Evolutionary conservation across 92 coral and sea anemone species (phyloP).

Genomic region (Epizoanthus ramosus): DNA sequence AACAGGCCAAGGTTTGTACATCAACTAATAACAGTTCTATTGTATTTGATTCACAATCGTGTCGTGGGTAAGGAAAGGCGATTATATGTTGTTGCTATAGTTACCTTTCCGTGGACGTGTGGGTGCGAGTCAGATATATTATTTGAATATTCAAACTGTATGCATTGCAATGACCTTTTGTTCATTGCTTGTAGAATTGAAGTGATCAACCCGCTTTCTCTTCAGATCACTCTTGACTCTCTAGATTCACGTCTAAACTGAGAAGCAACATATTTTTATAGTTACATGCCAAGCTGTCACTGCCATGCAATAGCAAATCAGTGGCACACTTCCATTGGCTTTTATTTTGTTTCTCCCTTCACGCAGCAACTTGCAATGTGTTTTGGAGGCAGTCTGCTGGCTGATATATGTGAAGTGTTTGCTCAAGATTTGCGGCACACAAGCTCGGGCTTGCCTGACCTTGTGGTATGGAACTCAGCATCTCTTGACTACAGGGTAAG

Average conservation of each 20-base stretch:
- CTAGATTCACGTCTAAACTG: background rate
- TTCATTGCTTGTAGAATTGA: background rate
- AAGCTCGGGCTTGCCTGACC: conserved; percentile 94
- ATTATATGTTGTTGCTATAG: no score
- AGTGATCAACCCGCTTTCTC: no score
- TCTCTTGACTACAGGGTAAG: conserved; percentile 82
- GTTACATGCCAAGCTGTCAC: background rate
- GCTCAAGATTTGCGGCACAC: conserved; percentile 88
- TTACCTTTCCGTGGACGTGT: no score
- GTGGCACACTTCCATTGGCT: background rate
- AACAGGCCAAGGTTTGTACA: conserved; percentile 79
- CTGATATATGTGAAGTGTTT: conserved; percentile 80
- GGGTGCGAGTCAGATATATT: no score
- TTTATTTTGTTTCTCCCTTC: background rate
- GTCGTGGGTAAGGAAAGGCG: no score
- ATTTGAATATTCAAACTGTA: background rate
- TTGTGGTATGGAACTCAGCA: conserved; percentile 94
- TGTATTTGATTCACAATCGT: no score
- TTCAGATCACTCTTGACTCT: background rate
- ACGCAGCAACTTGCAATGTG: conserved; percentile 85
- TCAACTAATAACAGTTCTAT: background rate
- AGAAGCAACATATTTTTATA: background rate
- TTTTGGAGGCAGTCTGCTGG: conserved; percentile 75
- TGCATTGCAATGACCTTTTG: background rate
- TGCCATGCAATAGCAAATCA: no score